Percentiles rank a stretch among this genome's conserved stretches.
Conservation (phyloP, 2,888 invertebrate species). For the Brenthis hecate region DNA sequence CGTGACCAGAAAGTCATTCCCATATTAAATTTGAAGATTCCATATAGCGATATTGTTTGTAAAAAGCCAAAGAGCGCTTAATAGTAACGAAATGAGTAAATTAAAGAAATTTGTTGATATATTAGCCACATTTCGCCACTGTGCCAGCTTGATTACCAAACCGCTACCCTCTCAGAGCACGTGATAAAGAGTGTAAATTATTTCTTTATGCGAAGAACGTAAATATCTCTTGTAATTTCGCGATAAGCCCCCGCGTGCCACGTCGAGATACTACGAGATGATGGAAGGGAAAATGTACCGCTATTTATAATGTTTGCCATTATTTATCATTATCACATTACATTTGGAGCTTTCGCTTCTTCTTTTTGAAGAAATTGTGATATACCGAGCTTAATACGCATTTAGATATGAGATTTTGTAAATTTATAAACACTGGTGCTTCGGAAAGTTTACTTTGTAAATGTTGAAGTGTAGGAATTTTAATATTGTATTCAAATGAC, state of each 20-base stretch:
- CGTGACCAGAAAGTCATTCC: too few relatives aligned
- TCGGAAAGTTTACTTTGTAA: not conserved
- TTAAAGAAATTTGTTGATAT: too few relatives aligned
- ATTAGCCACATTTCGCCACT: too few relatives aligned
- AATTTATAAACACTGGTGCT: not conserved
- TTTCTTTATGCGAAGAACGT: slow-evolving; percentile 68
- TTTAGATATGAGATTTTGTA: not conserved
- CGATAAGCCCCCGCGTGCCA: slow-evolving; percentile 61
- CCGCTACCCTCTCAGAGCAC: slow-evolving; percentile 38
- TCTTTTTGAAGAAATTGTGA: not conserved
- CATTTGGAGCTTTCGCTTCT: slow-evolving; percentile 17
- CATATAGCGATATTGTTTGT: too few relatives aligned
- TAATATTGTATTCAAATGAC: too few relatives aligned
- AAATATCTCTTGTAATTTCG: slow-evolving; percentile 71
- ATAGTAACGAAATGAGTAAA: too few relatives aligned
- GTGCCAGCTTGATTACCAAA: too few relatives aligned
- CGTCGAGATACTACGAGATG: slow-evolving; percentile 50
- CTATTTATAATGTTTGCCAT: slow-evolving; percentile 36
- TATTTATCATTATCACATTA: slow-evolving; percentile 37
- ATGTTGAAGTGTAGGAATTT: not conserved
- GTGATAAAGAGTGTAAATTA: slow-evolving; percentile 67
- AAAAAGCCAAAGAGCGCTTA: too few relatives aligned
- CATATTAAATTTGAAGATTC: too few relatives aligned
- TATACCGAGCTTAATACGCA: not conserved
- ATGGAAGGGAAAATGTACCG: slow-evolving; percentile 25